Conservation (phyloP, 1,140 invertebrate genomes). For the Druon quercuslanigerum region DNA sequence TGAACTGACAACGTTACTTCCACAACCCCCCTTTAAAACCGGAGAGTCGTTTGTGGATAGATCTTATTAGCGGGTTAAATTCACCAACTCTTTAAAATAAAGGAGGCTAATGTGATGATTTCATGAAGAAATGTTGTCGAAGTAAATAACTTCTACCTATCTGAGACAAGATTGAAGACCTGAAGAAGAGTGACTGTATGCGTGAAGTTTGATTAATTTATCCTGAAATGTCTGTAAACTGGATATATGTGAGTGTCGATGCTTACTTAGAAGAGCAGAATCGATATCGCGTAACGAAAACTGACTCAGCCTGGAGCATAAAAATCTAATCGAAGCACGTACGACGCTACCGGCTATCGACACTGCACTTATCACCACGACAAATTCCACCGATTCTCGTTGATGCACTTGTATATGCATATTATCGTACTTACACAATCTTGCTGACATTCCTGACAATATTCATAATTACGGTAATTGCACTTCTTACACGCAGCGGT, state of each 20-base stretch:
- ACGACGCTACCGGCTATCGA: slow-evolving; percentile 40
- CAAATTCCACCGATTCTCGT: slow-evolving; percentile 44
- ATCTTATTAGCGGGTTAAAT: too few species aligned
- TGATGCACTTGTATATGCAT: not conserved
- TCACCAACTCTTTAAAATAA: too few species aligned
- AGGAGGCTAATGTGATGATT: too few species aligned
- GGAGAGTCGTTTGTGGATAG: too few species aligned
- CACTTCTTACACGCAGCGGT: not conserved
- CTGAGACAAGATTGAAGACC: too few species aligned
- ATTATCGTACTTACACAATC: not conserved
- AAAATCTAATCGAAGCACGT: slow-evolving; percentile 50
- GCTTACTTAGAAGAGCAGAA: slow-evolving; percentile 22
- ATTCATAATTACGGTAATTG: slow-evolving; percentile 7
- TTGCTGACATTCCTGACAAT: slow-evolving; percentile 20
- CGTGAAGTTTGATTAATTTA: not conserved
- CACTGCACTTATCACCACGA: slow-evolving; percentile 44
- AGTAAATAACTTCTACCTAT: too few species aligned
- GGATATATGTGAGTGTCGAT: not conserved
- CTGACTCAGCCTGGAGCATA: slow-evolving; percentile 34
- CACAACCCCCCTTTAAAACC: too few species aligned
- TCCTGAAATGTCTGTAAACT: not conserved
- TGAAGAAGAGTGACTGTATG: too few species aligned
- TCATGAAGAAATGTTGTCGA: too few species aligned
- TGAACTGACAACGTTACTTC: too few species aligned
- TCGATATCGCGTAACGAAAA: slow-evolving; percentile 9